These are phyloP conservation scores for Stegastes partitus DNA, from an alignment of 2,113 vertebrate species.

Conservation along the genomic window DNA sequence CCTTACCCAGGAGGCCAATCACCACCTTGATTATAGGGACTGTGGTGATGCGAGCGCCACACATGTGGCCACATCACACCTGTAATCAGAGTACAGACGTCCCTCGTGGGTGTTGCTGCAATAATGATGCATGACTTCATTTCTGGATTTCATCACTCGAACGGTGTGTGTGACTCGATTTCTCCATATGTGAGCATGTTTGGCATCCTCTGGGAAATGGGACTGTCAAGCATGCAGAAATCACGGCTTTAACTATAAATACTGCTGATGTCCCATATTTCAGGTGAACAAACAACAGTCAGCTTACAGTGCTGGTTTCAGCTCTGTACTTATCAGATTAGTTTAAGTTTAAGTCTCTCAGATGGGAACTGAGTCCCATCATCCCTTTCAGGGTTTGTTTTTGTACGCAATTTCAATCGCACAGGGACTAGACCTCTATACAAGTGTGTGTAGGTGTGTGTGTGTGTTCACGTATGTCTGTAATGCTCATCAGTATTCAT, in stretches of 20 bases:
- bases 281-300: constrained; percentile 71
- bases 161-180: constrained; percentile 22
- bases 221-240: constrained; percentile 68
- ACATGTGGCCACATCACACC: constrained; percentile 31
- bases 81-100: constrained; percentile 56
- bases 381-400: constrained; percentile 59
- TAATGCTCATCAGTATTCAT: constrained; percentile 75
- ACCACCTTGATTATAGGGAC: constrained; percentile 20
- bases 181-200: constrained; percentile 40
- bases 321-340: constrained; percentile 67
- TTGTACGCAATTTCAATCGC: constrained; percentile 38
- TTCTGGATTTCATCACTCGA: constrained; percentile 51
- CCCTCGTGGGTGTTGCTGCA: constrained; percentile 16
- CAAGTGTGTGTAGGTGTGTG: constrained; percentile 17
- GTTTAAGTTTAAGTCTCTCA: constrained; percentile 63
- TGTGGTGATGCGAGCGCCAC: not conserved
- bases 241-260: constrained; percentile 64
- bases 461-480: constrained; percentile 42
- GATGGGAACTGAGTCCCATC: constrained; percentile 53
- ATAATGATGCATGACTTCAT: constrained; percentile 52
- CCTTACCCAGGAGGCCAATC: constrained; percentile 25
- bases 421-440: constrained; percentile 19
- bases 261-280: constrained; percentile 75
- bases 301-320: constrained; percentile 49
- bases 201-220: constrained; percentile 55